phyloP scores from a whole-genome alignment of 1,140 invertebrate species.

The Camponotus pennsylvanicus region DNA sequence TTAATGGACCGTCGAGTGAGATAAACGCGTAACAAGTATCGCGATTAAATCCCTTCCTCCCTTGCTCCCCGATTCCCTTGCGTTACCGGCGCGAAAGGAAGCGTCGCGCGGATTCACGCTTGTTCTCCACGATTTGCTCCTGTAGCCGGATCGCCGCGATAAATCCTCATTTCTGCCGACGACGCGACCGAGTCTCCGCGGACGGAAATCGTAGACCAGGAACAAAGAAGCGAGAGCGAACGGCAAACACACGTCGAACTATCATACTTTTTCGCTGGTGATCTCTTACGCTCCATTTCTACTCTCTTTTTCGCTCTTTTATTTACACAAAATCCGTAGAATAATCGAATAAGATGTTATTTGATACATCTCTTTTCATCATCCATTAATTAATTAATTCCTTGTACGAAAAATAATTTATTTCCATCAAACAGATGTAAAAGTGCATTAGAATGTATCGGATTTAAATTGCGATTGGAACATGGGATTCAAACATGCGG shows the following conservation, averaged over 20 bases:
- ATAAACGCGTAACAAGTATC: slow-evolving; percentile 70
- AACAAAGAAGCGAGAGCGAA: slow-evolving; percentile 10
- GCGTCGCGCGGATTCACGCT: slow-evolving; percentile 7
- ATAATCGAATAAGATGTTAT: not conserved
- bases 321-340: not conserved
- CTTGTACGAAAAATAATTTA: not conserved
- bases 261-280: slow-evolving; percentile 4
- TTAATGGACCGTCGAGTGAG: slow-evolving; percentile 70
- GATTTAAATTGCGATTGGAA: not conserved
- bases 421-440: not conserved
- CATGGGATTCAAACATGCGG: not conserved
- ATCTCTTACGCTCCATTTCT: not conserved
- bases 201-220: not conserved
- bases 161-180: slow-evolving; percentile 40
- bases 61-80: not conserved
- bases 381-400: not conserved
- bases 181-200: slow-evolving; percentile 2
- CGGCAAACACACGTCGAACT: not conserved
- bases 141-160: not conserved
- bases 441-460: not conserved
- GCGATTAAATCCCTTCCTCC: slow-evolving; percentile 64
- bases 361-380: not conserved
- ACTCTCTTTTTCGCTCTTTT: not conserved
- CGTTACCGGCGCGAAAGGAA: slow-evolving; percentile 14
- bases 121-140: not conserved